Evolutionary conservation across 2,797 vertebrate genomes (phyloP).

Genomic region (Trichosurus vulpecula): DNA sequence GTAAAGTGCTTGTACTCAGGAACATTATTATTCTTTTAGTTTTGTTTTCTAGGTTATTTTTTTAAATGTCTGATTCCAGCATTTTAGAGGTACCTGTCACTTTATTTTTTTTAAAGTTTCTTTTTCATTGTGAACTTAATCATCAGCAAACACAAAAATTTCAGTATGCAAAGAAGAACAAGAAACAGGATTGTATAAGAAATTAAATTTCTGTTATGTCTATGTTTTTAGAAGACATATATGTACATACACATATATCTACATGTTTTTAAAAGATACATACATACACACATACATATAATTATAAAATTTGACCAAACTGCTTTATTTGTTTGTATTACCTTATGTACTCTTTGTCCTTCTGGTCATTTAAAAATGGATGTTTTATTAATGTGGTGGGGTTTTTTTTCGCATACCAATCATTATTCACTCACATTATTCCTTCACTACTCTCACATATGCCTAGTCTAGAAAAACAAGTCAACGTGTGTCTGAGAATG

Average conservation of each 20-base stretch:
- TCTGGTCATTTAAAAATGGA: neutral
- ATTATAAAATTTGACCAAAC: neutral
- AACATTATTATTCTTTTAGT: slow-evolving; percentile 16
- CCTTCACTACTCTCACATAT: no score
- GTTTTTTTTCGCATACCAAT: neutral
- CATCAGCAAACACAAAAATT: neutral
- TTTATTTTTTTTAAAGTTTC: neutral
- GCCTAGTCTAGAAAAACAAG: neutral
- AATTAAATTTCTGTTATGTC: neutral
- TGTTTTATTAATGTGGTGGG: neutral
- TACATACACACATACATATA: slow-evolving; percentile 9
- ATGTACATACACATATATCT: neutral
- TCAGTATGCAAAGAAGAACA: neutral
- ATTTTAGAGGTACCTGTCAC: slow-evolving; percentile 2
- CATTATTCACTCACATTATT: neutral
- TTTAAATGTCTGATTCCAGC: neutral
- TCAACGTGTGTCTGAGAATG: neutral
- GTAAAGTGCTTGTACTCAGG: neutral
- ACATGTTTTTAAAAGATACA: slow-evolving; percentile 24
- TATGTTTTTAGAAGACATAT: neutral
- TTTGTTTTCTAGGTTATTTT: slow-evolving; percentile 23
- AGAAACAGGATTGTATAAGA: neutral
- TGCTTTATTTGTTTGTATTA: neutral
- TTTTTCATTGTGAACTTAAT: slow-evolving; percentile 38
- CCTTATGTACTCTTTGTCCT: neutral